Conservation (phyloP, 2,888 invertebrate genomes). For the Argynnis bischoffii region DNA sequence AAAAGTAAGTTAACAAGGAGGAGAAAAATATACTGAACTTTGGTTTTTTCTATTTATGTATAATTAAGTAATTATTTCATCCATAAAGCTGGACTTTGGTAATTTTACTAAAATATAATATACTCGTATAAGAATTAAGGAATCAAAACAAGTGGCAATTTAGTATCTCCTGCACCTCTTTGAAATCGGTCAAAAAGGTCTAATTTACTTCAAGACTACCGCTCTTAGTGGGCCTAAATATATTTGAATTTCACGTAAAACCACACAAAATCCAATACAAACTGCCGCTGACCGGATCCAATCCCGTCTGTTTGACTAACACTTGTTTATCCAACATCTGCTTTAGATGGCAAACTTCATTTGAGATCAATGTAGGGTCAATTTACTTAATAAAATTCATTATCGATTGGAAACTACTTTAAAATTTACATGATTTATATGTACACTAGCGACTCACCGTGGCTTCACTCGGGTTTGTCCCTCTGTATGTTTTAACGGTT, state of each 20-base stretch:
- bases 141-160: no score
- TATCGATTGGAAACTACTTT: neutral
- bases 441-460: neutral
- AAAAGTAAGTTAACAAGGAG: no score
- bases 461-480: neutral
- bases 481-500: no score
- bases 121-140: no score
- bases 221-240: neutral
- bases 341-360: conserved; percentile 37
- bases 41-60: no score
- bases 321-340: conserved; percentile 40
- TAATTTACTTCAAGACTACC: neutral
- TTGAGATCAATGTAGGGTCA: conserved; percentile 34
- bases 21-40: no score
- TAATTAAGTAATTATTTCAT: no score
- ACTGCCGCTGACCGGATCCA: conserved; percentile 28
- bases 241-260: conserved; percentile 31
- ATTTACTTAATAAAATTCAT: conserved; percentile 20
- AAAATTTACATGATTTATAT: neutral
- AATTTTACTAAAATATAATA: no score
- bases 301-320: conserved; percentile 37
- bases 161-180: no score
- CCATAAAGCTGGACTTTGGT: no score
- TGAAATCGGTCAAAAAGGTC: no score
- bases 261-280: conserved; percentile 32